Base-by-base conservation (phyloP, 2,888 invertebrate species). In the Lordiphosa andalusiaca region DNA sequence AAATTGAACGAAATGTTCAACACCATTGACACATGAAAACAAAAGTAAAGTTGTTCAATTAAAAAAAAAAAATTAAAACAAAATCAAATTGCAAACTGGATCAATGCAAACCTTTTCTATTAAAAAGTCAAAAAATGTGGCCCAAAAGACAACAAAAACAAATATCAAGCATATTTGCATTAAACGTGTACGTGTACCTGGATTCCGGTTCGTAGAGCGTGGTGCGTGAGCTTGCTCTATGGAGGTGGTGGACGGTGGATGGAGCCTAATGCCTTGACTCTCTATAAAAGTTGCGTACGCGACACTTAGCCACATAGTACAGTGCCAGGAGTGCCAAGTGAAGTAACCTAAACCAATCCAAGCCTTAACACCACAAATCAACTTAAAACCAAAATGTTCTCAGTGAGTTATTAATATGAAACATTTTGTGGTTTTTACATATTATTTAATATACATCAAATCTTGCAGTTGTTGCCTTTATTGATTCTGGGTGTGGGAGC, bases 231-330 rank as follows among this genome's bases (percentile, higher is more conserved):
- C 16, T 19, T 33, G 35, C 21, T 54, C 21, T 54, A n/a, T 36
- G 50, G 40, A 46, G 50, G 46, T 16, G 50, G 36, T 40, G 35
- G 41, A 39, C 3, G 3, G 19, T 19, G 35, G 41, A 39, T 19
- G 3, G 19, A 4, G 16, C 13, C 36, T 48, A 47, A 33, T 19
- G 47, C 49, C 48, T 60, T 61, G 54, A 70, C 59, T 72, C 55
- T 23, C 69, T 88, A 88, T 88, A 88, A 86, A 88, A 88, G 88
- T 76, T 83, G 80, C 71, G 71, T 77, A 67, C 65, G 48, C 74
- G 71, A 82, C 82, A 81, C 73, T 71, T 71, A 85, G 75, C 83
- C 82, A 80, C 85, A 86, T 87, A 88, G 88, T 88, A 85, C 84
- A 88, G 74, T 82, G 76, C 84, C 84, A 87, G 87, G 80, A 87